Base-by-base conservation (phyloP, 2,888 invertebrate species). In the Carabus problematicus region DNA sequence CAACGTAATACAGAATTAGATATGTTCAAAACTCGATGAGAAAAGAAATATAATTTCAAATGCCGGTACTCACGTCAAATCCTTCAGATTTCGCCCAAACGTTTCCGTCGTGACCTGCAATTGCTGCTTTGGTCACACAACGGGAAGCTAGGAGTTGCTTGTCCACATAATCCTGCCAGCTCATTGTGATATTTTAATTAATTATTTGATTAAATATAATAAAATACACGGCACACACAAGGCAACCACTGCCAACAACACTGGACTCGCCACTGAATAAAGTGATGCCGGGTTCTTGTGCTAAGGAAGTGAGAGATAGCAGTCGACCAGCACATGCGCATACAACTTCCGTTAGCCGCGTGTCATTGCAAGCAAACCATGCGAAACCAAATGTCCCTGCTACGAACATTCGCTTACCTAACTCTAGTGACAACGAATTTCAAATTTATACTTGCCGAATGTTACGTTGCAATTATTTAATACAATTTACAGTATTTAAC, bases 161-260 rank as follows among this genome's bases (percentile, higher is more conserved):
- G 88, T 95, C 95, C 86, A 95, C 93, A 89, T 95, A 95, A 91
- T 95, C 95, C 92, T 95, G 95, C 95, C 95, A 95, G 92, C 94
- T 95, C 95, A 95, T 95, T 85, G 85, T 90, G 85, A 75, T 67
- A 60, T 59, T 67, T 59, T 60, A n/a, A 59, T 60, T 67, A 60
- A 49, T 67, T 54, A 67, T 67, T 67, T 60, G 52, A 60, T 60
- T 72, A 75, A 75, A 76, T 75, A 77, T 73, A 73, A 72, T 74
- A 74, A 74, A 73, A 71, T 74, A 72, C 79, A 79, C 79, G 76
- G 75, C 80, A 80, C 80, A 78, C 80, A 77, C 80, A 18, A 12
- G 75, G 60, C 60, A 76, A 77, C 75, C 76, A 77, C 74, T 79
- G 79, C 79, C 76, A 76, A 77, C 67, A 61, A 68, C 71, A 70